Conservation (phyloP, 2,797 vertebrate genomes). For the Phrynocephalus guinanensis region DNA sequence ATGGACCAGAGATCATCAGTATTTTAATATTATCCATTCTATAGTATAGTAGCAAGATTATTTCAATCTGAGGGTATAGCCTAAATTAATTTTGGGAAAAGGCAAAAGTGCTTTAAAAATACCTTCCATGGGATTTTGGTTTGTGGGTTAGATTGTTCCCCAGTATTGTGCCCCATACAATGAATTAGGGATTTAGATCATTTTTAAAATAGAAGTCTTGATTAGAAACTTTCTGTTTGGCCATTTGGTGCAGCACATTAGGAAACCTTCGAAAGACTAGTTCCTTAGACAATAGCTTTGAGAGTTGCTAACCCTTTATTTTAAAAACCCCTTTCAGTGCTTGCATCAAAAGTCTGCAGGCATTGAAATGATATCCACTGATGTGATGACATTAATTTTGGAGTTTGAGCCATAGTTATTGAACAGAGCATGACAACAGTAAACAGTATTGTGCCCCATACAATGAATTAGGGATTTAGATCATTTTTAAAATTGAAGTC, state of each 20-base stretch:
- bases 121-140: neutral
- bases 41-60: neutral
- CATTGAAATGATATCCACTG: neutral
- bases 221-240: neutral
- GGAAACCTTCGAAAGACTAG: too few species aligned
- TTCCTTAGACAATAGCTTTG: too few species aligned
- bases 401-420: neutral
- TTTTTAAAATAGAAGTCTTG: neutral
- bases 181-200: neutral
- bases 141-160: neutral
- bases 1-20: neutral
- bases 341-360: neutral
- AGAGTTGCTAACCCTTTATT: too few species aligned
- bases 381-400: neutral
- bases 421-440: neutral
- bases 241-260: neutral
- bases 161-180: neutral
- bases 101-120: slow-evolving; percentile 1
- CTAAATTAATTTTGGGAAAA: slow-evolving; percentile 12
- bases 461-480: neutral
- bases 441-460: neutral
- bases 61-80: neutral
- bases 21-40: neutral
- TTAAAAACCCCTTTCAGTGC: too few species aligned
- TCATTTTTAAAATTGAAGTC: neutral